Evolutionary conservation across 2,797 vertebrate genomes (phyloP).

Genomic region (Rhinichthys osculus): DNA sequence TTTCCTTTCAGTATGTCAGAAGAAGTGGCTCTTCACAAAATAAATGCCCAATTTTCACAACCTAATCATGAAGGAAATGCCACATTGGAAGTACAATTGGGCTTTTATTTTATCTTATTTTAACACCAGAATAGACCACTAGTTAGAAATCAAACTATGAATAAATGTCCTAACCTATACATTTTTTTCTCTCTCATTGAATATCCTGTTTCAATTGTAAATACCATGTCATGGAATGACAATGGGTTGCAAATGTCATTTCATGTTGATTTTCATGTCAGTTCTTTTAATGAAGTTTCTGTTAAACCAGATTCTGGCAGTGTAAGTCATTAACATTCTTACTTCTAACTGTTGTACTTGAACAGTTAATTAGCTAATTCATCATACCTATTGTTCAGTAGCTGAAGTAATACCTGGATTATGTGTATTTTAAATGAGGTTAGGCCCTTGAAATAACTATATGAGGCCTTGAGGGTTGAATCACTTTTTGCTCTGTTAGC

Average conservation of each 20-base stretch:
- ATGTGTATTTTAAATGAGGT: constrained; percentile 29
- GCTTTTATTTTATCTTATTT: neutral
- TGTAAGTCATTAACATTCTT: constrained; percentile 6
- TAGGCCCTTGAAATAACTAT: constrained; percentile 19
- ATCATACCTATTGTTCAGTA: constrained; percentile 9
- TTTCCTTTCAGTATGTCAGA: neutral
- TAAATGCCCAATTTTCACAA: neutral
- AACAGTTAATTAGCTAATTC: constrained; percentile 30
- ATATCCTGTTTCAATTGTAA: neutral
- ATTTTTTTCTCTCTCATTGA: neutral
- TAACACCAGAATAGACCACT: too few relatives aligned
- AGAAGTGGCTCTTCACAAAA: neutral
- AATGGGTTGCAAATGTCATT: neutral
- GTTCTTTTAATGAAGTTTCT: constrained; percentile 3
- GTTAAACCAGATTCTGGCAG: neutral
- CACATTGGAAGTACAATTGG: neutral
- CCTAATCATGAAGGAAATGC: neutral
- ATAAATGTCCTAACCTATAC: neutral
- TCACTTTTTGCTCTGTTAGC: neutral
- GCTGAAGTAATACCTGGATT: constrained; percentile 26
- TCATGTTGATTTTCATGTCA: neutral
- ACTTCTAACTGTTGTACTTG: neutral
- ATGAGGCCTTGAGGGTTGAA: constrained; percentile 2
- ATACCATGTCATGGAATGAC: neutral
- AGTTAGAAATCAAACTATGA: neutral